These are phyloP conservation scores for Drosophila subsilvestris DNA, from an alignment of 2,888 invertebrate species.

Conservation along the genomic window DNA sequence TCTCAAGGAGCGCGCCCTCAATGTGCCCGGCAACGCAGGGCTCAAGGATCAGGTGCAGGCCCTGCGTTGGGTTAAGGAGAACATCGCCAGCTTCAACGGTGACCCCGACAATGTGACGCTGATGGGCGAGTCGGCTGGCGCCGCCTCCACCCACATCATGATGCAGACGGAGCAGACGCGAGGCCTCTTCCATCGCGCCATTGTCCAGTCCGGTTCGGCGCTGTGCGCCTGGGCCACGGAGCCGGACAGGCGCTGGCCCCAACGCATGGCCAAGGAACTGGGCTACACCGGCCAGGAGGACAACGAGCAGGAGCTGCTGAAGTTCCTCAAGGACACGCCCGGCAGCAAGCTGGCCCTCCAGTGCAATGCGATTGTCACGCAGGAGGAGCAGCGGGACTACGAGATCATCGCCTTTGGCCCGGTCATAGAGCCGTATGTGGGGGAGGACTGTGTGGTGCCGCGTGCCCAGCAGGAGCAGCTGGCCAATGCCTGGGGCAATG, in stretches of 20 bases:
- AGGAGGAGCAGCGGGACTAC: constrained; percentile 73
- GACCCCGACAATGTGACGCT: constrained; percentile 85
- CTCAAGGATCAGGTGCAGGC: constrained; percentile 85
- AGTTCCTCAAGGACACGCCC: constrained; percentile 45
- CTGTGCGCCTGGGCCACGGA: constrained; percentile 61
- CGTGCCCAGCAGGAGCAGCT: constrained; percentile 73
- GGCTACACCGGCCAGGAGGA: constrained; percentile 44
- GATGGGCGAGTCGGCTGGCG: constrained; percentile 85
- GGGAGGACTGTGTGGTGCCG: constrained; percentile 78
- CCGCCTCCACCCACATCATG: constrained; percentile 84
- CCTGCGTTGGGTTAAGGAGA: constrained; percentile 85
- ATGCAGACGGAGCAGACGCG: constrained; percentile 84
- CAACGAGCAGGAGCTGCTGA: constrained; percentile 51
- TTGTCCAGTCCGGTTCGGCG: constrained; percentile 80
- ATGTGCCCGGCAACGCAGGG: constrained; percentile 85
- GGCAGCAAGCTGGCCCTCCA: constrained; percentile 57
- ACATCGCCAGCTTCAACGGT: constrained; percentile 85
- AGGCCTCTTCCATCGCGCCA: constrained; percentile 82
- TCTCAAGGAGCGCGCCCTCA: constrained; percentile 83
- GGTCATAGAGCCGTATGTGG: constrained; percentile 78
- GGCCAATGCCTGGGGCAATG: constrained; percentile 80
- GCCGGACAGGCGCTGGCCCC: constrained; percentile 44
- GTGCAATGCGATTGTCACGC: constrained; percentile 68
- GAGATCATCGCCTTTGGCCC: constrained; percentile 80
- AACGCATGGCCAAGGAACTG: constrained; percentile 46